A percentile compares a stretch with the other conserved stretches of the same genome.
phyloP scores from a whole-genome alignment of 2,888 invertebrate species.

The Cosmopolites sordidus region DNA sequence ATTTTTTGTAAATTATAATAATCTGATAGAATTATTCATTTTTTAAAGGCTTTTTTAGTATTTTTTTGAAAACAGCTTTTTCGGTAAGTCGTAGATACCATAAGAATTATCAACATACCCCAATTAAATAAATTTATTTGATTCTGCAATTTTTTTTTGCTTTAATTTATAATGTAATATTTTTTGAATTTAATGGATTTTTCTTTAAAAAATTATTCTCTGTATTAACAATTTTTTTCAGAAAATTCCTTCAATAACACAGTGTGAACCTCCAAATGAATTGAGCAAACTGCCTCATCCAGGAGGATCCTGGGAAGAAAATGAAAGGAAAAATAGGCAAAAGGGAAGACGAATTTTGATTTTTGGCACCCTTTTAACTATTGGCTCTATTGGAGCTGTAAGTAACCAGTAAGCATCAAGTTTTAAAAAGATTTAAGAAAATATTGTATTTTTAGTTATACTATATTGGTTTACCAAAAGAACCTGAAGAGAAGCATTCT shows the following conservation, averaged over 20 bases:
- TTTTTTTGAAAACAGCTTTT: too few species aligned
- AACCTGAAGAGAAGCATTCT: slow-evolving; percentile 4
- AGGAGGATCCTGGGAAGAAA: slow-evolving; percentile 29
- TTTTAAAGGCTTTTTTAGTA: too few species aligned
- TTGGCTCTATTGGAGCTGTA: slow-evolving; percentile 39
- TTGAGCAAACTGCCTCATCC: slow-evolving; percentile 33
- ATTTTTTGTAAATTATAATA: too few species aligned
- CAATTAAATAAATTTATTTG: too few species aligned
- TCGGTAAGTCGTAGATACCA: too few species aligned
- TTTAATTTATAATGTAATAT: too few species aligned
- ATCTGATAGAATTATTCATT: too few species aligned
- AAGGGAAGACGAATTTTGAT: slow-evolving; percentile 32
- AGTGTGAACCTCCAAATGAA: slow-evolving; percentile 32
- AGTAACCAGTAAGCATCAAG: slow-evolving; percentile 16
- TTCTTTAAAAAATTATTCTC: too few species aligned
- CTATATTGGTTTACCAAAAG: slow-evolving; percentile 15
- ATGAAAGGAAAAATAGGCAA: slow-evolving; percentile 26
- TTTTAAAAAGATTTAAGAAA: neutral
- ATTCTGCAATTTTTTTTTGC: too few species aligned
- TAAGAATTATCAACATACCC: too few species aligned
- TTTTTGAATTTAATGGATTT: slow-evolving; percentile 2
- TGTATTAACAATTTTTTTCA: too few species aligned
- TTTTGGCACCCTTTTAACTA: slow-evolving; percentile 37
- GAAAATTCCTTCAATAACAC: slow-evolving; percentile 33
- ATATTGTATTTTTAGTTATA: slow-evolving; percentile 12